Base-by-base conservation (phyloP, 2,888 invertebrate genomes). In the Toxonevra muliebris region DNA sequence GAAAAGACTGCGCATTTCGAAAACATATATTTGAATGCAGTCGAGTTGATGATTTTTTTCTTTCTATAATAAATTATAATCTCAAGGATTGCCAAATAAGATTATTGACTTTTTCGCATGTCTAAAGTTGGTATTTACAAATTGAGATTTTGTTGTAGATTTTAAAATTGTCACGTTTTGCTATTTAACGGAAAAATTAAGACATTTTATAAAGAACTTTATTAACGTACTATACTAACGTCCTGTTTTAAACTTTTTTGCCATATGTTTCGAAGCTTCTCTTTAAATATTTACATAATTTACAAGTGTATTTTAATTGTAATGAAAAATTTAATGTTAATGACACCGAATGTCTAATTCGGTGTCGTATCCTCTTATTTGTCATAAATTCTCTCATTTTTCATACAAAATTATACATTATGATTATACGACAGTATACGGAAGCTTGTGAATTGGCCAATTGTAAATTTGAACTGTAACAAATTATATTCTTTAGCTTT, bases 1-100 rank as follows among this genome's bases (percentile, higher is more conserved):
- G 2, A 30, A 30, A 30, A 17, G 19, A 11, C 13, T 15, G n/a
- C 15, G 12, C 58, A n/a, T 61, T 66, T 48, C 17, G 13, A 53
- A 53, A 15, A 52, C n/a, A n/a, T 52, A 2, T 10, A 52, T 10
- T 19, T 53, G 19, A 11, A 11, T n/a, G 15, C 52, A 52, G n/a
- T 52, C 1, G 53, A 19, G 2, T 12, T 53, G 20, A 53, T 30
- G 8, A 17, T 20, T 53, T 11, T 53, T 52, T 54, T 54, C 30
- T 54, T 52, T 52, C 40, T 13, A 40, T 57, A 57, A 59, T 15
- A 60, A 19, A 12, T 50, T 60, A 54, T 43, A 60, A 54, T 59
- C 61, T 65, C 68, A 61, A 64, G 45, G 48, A 68, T 70, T 70
- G 68, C 68, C 70, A 70, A 70, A 70, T 65, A 65, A 13, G 30